Conservation (phyloP, 1,140 invertebrate species). For the Heliconius melpomene region DNA sequence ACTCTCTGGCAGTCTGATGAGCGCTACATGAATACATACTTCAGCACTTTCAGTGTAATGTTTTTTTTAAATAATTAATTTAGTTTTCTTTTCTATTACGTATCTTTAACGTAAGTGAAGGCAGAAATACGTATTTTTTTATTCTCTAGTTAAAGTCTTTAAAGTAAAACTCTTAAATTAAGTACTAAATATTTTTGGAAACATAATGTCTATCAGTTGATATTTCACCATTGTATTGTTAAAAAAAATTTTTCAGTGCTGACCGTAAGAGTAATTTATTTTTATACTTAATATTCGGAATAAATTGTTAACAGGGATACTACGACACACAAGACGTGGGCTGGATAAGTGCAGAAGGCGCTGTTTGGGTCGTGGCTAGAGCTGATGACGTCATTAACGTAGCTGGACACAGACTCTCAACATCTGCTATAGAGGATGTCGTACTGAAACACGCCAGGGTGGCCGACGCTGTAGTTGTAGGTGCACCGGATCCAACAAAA, state of each 20-base stretch:
- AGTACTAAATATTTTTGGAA: no score
- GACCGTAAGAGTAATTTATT: no score
- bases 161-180: neutral
- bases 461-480: conserved; percentile 92
- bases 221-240: no score
- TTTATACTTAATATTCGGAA: no score
- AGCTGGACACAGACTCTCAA: conserved; percentile 94
- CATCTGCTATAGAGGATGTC: conserved; percentile 93
- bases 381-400: conserved; percentile 99
- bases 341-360: conserved; percentile 90
- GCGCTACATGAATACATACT: conserved; percentile 91
- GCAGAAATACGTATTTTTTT: no score
- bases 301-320: conserved; percentile 86
- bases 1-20: conserved; percentile 92
- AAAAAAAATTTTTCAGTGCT: no score
- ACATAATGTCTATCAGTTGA: no score
- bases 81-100: neutral
- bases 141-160: no score
- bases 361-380: conserved; percentile 93
- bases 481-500: conserved; percentile 93
- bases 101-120: neutral
- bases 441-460: conserved; percentile 91
- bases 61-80: neutral
- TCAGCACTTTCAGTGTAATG: conserved; percentile 89
- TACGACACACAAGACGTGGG: conserved; percentile 98